Base-by-base conservation (phyloP, 2,888 invertebrate species). In the Idaea dimidiata region DNA sequence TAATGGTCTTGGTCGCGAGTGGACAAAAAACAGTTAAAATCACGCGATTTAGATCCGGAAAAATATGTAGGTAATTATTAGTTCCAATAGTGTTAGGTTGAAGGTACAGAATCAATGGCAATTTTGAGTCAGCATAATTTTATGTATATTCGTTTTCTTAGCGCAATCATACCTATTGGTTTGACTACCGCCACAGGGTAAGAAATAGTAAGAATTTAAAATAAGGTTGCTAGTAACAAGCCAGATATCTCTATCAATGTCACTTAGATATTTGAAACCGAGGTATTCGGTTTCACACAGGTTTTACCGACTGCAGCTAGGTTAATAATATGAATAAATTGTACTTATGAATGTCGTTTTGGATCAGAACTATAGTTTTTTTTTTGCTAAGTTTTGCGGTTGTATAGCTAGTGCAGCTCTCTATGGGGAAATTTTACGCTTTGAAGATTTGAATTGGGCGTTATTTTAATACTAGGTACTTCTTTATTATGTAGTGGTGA, bases 101-200 rank as follows among this genome's bases (percentile, higher is more conserved):
- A n/a, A n/a, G n/a, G n/a, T n/a, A n/a, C n/a, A n/a, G n/a, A n/a
- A n/a, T n/a, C n/a, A n/a, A n/a, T n/a, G n/a, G n/a, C n/a, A n/a
- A n/a, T n/a, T n/a, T n/a, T n/a, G n/a, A 24, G 5, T 3, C 24
- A 24, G 24, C 24, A 24, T 24, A 24, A 24, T 24, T 24, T 24
- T 24, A 5, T 1, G 24, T 24, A 24, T 24, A 5, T 24, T 24
- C 24, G 24, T 24, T 24, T 24, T 72, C 69, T 73, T 64, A 89
- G 90, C 89, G 88, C 70, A 70, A 81, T 60, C 82, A 86, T 69
- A 67, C 81, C 57, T 88, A 86, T 80, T 88, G 90, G 91, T 89
- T 89, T 78, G 90, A 89, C 77, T 88, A 86, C 75, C 86, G 87
- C 62, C 71, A 77, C 67, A 79, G 89, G 89, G 89, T 91, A 84